phyloP scores from a whole-genome alignment of 1,140 invertebrate species.

The Drepana arcuata region DNA sequence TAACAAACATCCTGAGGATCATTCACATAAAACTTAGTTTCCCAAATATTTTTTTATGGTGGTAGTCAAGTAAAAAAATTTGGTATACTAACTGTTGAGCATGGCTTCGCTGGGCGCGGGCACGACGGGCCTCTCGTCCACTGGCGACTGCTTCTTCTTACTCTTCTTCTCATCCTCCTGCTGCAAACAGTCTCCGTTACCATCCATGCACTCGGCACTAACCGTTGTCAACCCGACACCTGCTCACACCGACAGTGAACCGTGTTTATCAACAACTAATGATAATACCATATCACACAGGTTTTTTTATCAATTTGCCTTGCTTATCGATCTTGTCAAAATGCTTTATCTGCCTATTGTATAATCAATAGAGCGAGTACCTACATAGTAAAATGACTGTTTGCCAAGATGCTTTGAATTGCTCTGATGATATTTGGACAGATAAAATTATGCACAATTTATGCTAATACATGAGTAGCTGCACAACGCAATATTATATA shows the following conservation, averaged over 20 bases:
- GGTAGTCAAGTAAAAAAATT: too few species aligned
- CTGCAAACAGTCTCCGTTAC: conserved; percentile 25
- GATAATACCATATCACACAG: conserved; percentile 10
- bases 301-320: conserved; percentile 26
- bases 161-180: conserved; percentile 63
- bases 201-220: conserved; percentile 38
- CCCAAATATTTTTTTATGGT: too few species aligned
- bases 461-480: too few species aligned
- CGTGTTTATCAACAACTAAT: conserved; percentile 13
- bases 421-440: too few species aligned
- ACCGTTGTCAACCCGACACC: too few species aligned
- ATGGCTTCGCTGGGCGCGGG: conserved; percentile 60
- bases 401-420: too few species aligned
- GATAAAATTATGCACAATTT: too few species aligned
- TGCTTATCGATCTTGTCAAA: conserved; percentile 25
- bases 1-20: too few species aligned
- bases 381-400: conserved; percentile 10
- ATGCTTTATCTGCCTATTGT: conserved; percentile 23
- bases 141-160: conserved; percentile 48
- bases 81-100: conserved; percentile 60
- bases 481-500: too few species aligned
- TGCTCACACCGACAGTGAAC: conserved; percentile 4
- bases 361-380: conserved; percentile 26
- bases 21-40: too few species aligned
- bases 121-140: conserved; percentile 50